phyloP scores from a whole-genome alignment of 2,113 vertebrate genomes.

The Burhinus oedicnemus region DNA sequence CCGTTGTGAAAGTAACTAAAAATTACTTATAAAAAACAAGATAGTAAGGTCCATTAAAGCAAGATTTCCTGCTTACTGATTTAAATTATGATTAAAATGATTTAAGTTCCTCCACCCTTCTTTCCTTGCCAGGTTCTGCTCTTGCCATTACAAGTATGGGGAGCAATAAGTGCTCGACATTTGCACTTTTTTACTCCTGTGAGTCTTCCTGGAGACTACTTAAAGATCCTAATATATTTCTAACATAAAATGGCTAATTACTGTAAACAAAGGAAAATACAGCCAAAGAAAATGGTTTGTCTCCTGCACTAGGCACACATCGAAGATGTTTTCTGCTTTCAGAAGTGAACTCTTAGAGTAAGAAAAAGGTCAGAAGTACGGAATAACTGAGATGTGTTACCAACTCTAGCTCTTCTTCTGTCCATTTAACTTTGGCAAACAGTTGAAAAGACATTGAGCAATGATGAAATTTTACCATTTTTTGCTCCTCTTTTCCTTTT shows the following conservation, averaged over 20 bases:
- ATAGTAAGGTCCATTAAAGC: not conserved
- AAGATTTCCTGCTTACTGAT: not conserved
- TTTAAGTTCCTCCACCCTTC: not conserved
- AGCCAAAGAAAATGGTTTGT: not conserved
- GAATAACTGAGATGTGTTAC: not conserved
- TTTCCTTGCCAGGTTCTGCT: not conserved
- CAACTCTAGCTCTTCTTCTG: not conserved
- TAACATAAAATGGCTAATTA: not conserved
- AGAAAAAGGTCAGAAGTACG: not conserved
- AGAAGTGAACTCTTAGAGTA: not conserved
- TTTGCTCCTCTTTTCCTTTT: not conserved
- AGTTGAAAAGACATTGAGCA: not conserved
- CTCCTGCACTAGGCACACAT: not conserved
- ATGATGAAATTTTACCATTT: rapidly evolving
- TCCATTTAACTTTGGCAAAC: not conserved
- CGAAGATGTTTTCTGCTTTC: not conserved
- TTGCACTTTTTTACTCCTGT: not conserved
- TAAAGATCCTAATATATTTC: not conserved
- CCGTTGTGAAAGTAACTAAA: not conserved
- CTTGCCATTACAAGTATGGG: not conserved
- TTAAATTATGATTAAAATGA: not conserved
- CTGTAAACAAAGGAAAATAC: not conserved
- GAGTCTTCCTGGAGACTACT: not conserved
- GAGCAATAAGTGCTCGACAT: not conserved
- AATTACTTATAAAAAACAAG: not conserved